Evolutionary conservation across 2,888 invertebrate genomes (phyloP), one percentile per base, ranked within the genome.

Genomic region (Laspeyria flexula): DNA sequence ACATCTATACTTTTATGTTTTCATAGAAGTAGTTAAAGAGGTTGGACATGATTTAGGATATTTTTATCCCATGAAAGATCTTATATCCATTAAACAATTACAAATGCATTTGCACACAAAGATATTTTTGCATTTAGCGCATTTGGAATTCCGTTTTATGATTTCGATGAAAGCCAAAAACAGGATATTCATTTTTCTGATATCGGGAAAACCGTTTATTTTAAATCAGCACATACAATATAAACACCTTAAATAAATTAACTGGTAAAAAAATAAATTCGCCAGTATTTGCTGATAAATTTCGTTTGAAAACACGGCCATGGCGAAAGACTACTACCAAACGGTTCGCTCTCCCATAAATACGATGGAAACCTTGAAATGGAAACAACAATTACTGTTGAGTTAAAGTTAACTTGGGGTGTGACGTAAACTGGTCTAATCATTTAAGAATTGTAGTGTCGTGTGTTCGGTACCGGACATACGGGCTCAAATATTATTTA

Each of bases 241-340:
- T 29, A 29, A 43, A 43, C 35, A 13, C 5, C 5, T 16, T 13
- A 13, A 13, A 23, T 15, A 15, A 43, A 34, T 13, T 27, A 7
- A 10, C 16, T 12, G 35, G 18, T 29, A 3, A 37, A 50, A 60
- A 50, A 23, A 48, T 9, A 43, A 15, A 35, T 31, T 41, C 10
- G 21, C 38, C 39, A 1, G 33, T 7, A 25, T 18, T 18, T 18
- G 5, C 18, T 2, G 2, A 18, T 18, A 18, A 25, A 6, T 6
- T 25, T 25, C 25, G 25, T 3, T 25, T 25, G 10, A 33, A 15
- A 3, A 31, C 1, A n/a, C 16, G 39, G 46, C 43, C 41, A 45
- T 66, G 71, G 42, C 34, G 64, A 70, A 57, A 71, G 67, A 70
- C 38, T 63, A 39, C 43, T 51, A 37, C 55, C 68, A 68, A 60